Evolutionary conservation across 1,140 invertebrate genomes (phyloP), one percentile per base, ranked within the genome.

Genomic region (Pteromalus puparum): DNA sequence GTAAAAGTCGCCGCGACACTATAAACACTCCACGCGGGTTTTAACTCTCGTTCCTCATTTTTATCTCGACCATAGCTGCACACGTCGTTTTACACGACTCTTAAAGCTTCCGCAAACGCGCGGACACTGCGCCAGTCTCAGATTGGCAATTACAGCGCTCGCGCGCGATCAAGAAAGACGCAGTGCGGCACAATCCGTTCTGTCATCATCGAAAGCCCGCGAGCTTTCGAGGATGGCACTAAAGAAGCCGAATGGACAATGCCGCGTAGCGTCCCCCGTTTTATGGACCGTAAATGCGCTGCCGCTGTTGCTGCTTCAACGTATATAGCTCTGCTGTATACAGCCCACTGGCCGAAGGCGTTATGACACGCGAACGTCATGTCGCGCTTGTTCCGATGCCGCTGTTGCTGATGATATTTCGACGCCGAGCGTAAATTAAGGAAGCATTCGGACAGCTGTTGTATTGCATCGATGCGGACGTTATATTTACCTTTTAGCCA

Each of bases 221-320:
- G 67, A 61, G 67, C 24, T 70, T 30, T 74, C 38, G 73, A 15
- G 73, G 28, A 38, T 30, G 67, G 73, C 73, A 74, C 28, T 74
- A 74, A 74, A 74, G 73, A 74, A 74, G 21, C 30, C 73, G 73
- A 21, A 74, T 21, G 73, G 73, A 74, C 73, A 74, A 74, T 74
- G 73, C 18, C 30, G 73, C 28, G 24, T 4, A 21, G 24, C 67
- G 28, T 30, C 67, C 67, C 26, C 9, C 30, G 73, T 38, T 74
- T 74, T 74, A 74, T 74, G 73, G 73, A 21, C 73, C 73, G 73
- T 74, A 74, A 74, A 74, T 74, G 34, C 70, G 28, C 70, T 30
- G 70, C 67, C 21, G 67, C 67, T 0, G 67, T 7, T 72, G 67
- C 67, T 0, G 67, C n/a, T 72, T 30, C 26, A 30, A 34, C 68